phyloP scores from a whole-genome alignment of 2,888 invertebrate genomes.

The Agrochola litura region DNA sequence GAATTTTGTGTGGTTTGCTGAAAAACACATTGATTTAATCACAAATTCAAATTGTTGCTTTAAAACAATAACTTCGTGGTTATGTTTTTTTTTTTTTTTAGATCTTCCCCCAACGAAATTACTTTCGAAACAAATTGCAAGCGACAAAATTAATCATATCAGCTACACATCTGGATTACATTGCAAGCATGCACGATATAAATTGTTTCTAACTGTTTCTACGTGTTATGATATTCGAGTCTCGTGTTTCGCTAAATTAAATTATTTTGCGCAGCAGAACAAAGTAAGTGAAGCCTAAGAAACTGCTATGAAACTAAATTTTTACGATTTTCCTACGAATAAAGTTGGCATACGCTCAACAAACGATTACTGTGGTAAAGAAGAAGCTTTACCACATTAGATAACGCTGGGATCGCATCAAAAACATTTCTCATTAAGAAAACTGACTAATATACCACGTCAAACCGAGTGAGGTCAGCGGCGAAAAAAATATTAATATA shows the following conservation, averaged over 20 bases:
- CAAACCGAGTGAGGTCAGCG: slow-evolving; percentile 44
- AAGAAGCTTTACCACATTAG: slow-evolving; percentile 50
- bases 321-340: slow-evolving; percentile 36
- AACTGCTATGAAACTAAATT: slow-evolving; percentile 35
- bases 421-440: slow-evolving; percentile 52
- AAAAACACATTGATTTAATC: slow-evolving; percentile 7
- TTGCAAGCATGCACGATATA: slow-evolving; percentile 28
- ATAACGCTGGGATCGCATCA: slow-evolving; percentile 39
- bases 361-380: slow-evolving; percentile 47
- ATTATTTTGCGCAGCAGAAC: slow-evolving; percentile 35
- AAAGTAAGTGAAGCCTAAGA: slow-evolving; percentile 31
- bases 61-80: slow-evolving; percentile 6
- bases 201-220: slow-evolving; percentile 28
- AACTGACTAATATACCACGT: slow-evolving; percentile 50
- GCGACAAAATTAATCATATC: slow-evolving; percentile 21
- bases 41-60: slow-evolving; percentile 10
- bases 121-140: slow-evolving; percentile 26
- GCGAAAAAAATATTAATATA: slow-evolving; percentile 39
- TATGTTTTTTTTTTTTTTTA: slow-evolving; percentile 1
- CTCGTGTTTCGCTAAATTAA: slow-evolving; percentile 25
- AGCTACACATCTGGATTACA: slow-evolving; percentile 15
- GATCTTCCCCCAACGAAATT: neutral
- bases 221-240: slow-evolving; percentile 30
- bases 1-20: slow-evolving; percentile 14
- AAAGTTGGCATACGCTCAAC: slow-evolving; percentile 62